Base-by-base conservation (phyloP, 2,113 vertebrate genomes). In the Neoarius graeffei region DNA sequence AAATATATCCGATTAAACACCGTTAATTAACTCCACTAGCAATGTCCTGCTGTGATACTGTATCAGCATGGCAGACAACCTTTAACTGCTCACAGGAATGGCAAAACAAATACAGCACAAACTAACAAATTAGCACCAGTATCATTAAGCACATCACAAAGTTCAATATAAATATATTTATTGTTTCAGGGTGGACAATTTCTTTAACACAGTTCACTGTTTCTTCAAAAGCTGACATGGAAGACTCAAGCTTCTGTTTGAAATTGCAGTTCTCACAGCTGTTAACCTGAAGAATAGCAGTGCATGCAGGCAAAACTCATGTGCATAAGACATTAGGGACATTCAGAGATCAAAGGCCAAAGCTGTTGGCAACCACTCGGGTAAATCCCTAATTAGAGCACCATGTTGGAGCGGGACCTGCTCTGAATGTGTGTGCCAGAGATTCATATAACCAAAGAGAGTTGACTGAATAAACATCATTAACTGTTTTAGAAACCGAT, bases 391-490 rank as follows among this genome's bases (percentile, higher is more conserved):
- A n/a, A 79, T 79, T 79, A 54, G 76, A n/a, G 50, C 50, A 5
- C 50, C 25, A 52, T 56, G 25, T 52, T 56, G 23, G 50, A 54
- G 23, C 7, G 25, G 25, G 23, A 56, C 50, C 27, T 56, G 11
- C 76, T 56, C 27, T 56, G 25, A 56, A 54, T 27, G 25, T 56
- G 50, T 79, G 73, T 23, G 11, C 74, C 23, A 27, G 74, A 54
- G 76, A 56, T 79, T 79, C 76, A 54, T n/a, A 79, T 54, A 79
- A n/a, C 50, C 27, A 11, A 25, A 52, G 23, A 77, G 23, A 52
- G 74, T 79, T 79, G 25, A 79, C 50, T 79, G 54, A 54, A 52
- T n/a, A n/a, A 79, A 79, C 23, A 27, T 27, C 54, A 79, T 77
- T 77, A 77, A 5, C 9, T 9, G 17, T 3, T 48, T 73, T 30